A percentile compares a stretch with the other conserved stretches of the same genome.
These are phyloP conservation scores for Odobenus rosmarus DNA, from an alignment of 2,113 vertebrate genomes.

Conservation along the genomic window DNA sequence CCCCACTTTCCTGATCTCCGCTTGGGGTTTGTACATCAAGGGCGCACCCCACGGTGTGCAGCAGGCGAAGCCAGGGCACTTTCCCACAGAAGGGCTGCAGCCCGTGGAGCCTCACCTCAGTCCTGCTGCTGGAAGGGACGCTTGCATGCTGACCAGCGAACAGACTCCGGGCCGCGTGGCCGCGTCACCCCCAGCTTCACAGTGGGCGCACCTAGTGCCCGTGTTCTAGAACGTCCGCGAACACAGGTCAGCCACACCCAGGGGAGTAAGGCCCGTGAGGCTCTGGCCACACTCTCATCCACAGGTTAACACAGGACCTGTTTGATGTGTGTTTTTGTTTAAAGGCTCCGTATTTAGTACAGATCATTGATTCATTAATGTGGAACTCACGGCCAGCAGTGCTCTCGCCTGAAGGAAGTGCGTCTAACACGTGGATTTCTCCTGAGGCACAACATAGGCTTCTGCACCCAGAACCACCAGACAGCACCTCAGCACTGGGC, in stretches of 20 bases:
- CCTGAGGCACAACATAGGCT: too few relatives aligned
- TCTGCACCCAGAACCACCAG: neutral
- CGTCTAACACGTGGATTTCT: accelerated
- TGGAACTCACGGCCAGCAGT: neutral
- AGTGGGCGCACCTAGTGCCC: accelerated
- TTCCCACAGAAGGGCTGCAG: too few relatives aligned
- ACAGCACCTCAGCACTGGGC: neutral
- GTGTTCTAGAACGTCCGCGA: neutral
- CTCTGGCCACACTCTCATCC: neutral
- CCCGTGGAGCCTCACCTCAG: too few relatives aligned
- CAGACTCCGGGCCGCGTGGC: neutral
- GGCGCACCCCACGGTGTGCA: too few relatives aligned
- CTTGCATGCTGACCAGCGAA: neutral
- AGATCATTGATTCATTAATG: accelerated
- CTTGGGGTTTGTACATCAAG: too few relatives aligned
- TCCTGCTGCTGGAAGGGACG: neutral
- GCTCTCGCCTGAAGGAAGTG: neutral
- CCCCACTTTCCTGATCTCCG: too few relatives aligned
- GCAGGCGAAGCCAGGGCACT: too few relatives aligned
- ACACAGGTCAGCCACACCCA: accelerated
- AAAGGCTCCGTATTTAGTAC: neutral
- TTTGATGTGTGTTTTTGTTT: too few relatives aligned
- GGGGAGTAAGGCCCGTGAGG: neutral
- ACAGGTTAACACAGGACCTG: too few relatives aligned
- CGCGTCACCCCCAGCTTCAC: neutral